phyloP scores from a whole-genome alignment of 2,113 vertebrate species.

The Corythoichthys intestinalis region DNA sequence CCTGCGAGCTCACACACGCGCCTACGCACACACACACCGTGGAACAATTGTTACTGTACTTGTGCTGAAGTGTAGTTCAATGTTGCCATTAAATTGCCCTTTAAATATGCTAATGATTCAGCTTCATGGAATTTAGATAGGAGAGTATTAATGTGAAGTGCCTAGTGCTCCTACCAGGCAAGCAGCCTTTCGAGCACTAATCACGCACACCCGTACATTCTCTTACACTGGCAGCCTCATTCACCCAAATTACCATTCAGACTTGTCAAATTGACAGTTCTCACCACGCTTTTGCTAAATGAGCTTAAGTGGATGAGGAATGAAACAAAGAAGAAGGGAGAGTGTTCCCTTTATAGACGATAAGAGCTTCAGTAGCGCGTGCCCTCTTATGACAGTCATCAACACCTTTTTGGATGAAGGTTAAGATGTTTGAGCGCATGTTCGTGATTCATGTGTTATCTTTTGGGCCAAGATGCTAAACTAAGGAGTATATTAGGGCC shows the following conservation, averaged over 20 bases:
- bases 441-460: no score
- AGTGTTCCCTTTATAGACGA: slow-evolving; percentile 38
- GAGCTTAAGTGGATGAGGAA: slow-evolving; percentile 49
- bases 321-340: slow-evolving; percentile 23
- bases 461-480: no score
- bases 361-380: slow-evolving; percentile 28
- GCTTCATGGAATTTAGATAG: slow-evolving; percentile 44
- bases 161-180: slow-evolving; percentile 29
- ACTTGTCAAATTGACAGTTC: slow-evolving; percentile 37
- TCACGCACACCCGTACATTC: slow-evolving; percentile 8
- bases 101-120: slow-evolving; percentile 52
- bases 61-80: slow-evolving; percentile 27
- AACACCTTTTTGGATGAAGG: no score
- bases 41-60: slow-evolving; percentile 3
- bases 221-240: slow-evolving; percentile 10
- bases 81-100: slow-evolving; percentile 46
- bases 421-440: no score
- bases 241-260: slow-evolving; percentile 32
- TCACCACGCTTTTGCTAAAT: slow-evolving; percentile 41
- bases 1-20: slow-evolving; percentile 9
- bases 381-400: no score
- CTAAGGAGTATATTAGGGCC: no score
- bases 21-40: not conserved
- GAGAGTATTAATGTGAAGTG: slow-evolving; percentile 43
- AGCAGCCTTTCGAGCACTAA: slow-evolving; percentile 22